Evolutionary conservation across 1,140 invertebrate species (phyloP).

Genomic region (Drosophila neocordata): DNA sequence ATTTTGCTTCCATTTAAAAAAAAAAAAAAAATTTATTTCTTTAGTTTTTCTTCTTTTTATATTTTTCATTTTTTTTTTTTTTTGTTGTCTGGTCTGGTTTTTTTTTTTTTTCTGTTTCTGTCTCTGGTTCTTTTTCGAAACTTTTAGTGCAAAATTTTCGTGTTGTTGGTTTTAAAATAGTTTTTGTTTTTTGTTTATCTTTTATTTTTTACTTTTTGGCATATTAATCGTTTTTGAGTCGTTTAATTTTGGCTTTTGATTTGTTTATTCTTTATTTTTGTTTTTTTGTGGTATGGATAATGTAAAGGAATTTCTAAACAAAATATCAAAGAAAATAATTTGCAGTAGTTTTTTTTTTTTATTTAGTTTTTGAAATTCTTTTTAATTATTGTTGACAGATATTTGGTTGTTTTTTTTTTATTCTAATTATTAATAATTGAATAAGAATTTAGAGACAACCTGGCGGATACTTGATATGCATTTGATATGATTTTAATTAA

Average conservation of each 20-base stretch:
- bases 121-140: conserved; percentile 39
- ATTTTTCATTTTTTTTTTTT: conserved; percentile 16
- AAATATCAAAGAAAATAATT: conserved; percentile 5
- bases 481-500: background rate
- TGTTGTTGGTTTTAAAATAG: conserved; percentile 40
- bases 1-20: conserved; percentile 12
- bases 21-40: conserved; percentile 9
- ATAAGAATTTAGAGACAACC: background rate
- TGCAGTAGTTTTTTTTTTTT: conserved; percentile 1
- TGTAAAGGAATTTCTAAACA: background rate
- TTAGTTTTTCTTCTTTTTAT: conserved; percentile 10
- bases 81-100: conserved; percentile 27
- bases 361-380: conserved; percentile 1
- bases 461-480: background rate
- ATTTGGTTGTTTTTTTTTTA: too few species aligned
- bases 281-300: conserved; percentile 3
- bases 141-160: conserved; percentile 20
- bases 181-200: conserved; percentile 36
- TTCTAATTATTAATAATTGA: too few species aligned
- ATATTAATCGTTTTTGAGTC: conserved; percentile 25
- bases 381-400: too few species aligned
- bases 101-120: conserved; percentile 25
- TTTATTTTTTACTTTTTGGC: conserved; percentile 11
- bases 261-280: conserved; percentile 21
- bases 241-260: conserved; percentile 8